phyloP scores from a whole-genome alignment of 1,140 invertebrate species.

The Drosophila paulistorum region DNA sequence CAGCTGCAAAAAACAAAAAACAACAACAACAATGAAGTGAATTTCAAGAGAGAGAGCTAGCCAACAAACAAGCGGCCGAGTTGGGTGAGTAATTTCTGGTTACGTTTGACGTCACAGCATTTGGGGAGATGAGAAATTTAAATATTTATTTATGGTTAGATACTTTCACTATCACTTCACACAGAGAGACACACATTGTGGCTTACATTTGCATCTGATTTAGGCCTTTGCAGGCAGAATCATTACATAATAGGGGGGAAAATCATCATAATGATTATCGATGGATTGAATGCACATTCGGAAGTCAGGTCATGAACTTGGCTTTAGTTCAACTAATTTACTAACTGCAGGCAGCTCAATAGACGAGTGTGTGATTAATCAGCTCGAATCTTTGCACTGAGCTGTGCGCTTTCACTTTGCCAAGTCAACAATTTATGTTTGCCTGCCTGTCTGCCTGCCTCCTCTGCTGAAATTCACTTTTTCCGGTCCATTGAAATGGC shows the following conservation, averaged over 20 bases:
- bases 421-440: slow-evolving; percentile 49
- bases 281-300: background rate
- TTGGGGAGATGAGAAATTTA: slow-evolving; percentile 52
- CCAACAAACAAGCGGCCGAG: background rate
- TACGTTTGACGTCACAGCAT: slow-evolving; percentile 68
- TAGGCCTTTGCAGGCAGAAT: background rate
- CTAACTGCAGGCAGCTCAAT: background rate
- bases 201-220: slow-evolving; percentile 57
- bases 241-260: background rate
- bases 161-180: slow-evolving; percentile 65
- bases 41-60: slow-evolving; percentile 25
- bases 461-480: slow-evolving; percentile 64
- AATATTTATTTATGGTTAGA: slow-evolving; percentile 64
- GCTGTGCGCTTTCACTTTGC: slow-evolving; percentile 73
- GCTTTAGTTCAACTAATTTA: background rate
- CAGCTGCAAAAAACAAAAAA: slow-evolving; percentile 51
- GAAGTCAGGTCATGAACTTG: slow-evolving; percentile 54
- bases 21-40: slow-evolving; percentile 33
- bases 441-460: slow-evolving; percentile 24
- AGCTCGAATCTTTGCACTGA: slow-evolving; percentile 40
- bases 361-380: slow-evolving; percentile 66
- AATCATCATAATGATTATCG: background rate
- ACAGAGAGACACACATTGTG: slow-evolving; percentile 16
- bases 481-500: slow-evolving; percentile 76
- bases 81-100: slow-evolving; percentile 49